A percentile compares a stretch with the other conserved stretches of the same genome.
Conservation (phyloP, 2,888 invertebrate species). For the Lumbricus terrestris region DNA sequence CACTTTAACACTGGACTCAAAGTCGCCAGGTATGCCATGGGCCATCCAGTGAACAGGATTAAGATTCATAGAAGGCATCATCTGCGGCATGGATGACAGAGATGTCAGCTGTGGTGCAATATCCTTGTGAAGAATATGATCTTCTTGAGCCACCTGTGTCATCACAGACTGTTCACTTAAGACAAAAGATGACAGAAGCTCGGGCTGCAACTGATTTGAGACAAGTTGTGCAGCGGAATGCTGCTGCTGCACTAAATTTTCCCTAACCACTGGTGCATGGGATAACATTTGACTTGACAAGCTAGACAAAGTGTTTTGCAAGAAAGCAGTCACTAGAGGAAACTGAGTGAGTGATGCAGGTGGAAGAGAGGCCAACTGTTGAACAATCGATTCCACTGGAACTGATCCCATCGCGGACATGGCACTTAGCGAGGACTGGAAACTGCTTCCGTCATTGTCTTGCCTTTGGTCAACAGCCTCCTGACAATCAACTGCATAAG, state of each 20-base stretch:
- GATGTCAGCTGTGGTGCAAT: background rate
- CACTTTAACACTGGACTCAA: background rate
- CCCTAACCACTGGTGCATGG: background rate
- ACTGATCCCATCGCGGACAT: background rate
- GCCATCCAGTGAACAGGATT: background rate
- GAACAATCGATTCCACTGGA: background rate
- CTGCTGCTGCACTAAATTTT: background rate
- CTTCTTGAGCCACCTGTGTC: background rate
- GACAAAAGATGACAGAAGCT: background rate
- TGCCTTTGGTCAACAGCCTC: background rate
- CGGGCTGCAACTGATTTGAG: background rate
- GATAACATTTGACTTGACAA: background rate
- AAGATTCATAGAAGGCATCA: background rate
- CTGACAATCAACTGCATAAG: background rate
- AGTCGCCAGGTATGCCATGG: background rate
- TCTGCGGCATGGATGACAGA: background rate
- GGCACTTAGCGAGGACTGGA: background rate
- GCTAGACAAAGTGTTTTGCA: background rate
- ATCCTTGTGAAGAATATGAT: background rate
- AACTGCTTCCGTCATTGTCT: background rate
- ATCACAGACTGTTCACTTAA: background rate
- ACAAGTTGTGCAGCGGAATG: background rate
- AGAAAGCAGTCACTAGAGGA: background rate
- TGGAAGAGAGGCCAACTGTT: background rate
- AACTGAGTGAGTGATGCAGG: background rate